Conservation (phyloP, 2,113 vertebrate genomes). For the Laterallus jamaicensis region DNA sequence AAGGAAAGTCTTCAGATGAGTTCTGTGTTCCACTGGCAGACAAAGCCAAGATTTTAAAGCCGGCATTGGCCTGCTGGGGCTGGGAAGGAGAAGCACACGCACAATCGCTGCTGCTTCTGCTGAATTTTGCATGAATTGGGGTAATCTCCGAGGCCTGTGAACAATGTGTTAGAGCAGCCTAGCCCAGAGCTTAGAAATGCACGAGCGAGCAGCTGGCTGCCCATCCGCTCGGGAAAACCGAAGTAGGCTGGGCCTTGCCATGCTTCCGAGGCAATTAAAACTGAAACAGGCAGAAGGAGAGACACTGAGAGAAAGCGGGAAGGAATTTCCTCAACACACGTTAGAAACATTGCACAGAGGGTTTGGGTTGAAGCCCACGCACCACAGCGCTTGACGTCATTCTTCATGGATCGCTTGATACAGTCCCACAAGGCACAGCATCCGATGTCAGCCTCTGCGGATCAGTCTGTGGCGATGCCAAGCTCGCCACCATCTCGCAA, state of each 20-base stretch:
- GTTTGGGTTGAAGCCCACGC: background rate
- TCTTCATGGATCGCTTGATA: background rate
- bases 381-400: background rate
- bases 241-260: background rate
- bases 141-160: background rate
- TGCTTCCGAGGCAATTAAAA: constrained; percentile 6
- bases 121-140: background rate
- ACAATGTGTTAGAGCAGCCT: background rate
- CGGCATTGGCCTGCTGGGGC: background rate
- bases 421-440: background rate
- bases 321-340: background rate
- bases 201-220: constrained; percentile 8
- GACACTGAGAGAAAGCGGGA: background rate
- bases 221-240: background rate
- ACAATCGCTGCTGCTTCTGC: background rate
- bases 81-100: background rate
- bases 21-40: background rate
- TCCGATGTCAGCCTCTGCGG: background rate
- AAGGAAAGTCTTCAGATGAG: background rate
- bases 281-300: background rate
- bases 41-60: background rate
- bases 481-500: background rate
- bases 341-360: background rate
- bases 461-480: background rate
- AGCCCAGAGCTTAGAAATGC: background rate